These are phyloP conservation scores for Drosophila subquinaria DNA, from an alignment of 2,888 invertebrate genomes.

Conservation along the genomic window DNA sequence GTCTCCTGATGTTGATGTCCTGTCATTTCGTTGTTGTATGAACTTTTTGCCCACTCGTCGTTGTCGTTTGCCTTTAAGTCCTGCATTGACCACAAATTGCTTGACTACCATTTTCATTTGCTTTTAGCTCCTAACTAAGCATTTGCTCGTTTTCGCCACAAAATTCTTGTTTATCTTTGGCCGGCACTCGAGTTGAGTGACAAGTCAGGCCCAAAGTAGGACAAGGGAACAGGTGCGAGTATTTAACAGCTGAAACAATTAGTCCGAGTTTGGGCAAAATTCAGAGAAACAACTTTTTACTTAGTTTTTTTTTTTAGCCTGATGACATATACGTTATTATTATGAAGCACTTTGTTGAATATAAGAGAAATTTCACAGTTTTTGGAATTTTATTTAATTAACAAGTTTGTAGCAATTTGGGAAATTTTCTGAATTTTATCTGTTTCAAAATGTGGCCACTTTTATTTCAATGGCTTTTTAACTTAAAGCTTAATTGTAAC, in stretches of 20 bases:
- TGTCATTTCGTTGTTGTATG: constrained; percentile 46
- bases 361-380: background rate
- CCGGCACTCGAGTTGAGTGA: constrained; percentile 62
- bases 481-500: too few relatives aligned
- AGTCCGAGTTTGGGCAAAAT: constrained; percentile 22
- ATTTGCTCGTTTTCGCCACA: constrained; percentile 44
- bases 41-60: constrained; percentile 36
- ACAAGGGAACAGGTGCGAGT: constrained; percentile 30
- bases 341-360: constrained; percentile 10
- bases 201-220: constrained; percentile 32
- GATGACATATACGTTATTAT: constrained; percentile 4
- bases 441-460: background rate
- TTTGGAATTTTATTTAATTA: background rate
- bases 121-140: constrained; percentile 66
- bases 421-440: background rate
- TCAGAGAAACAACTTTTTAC: constrained; percentile 9
- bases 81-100: constrained; percentile 75
- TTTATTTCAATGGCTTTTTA: background rate
- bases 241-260: constrained; percentile 71
- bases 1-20: constrained; percentile 27
- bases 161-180: constrained; percentile 58
- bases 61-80: constrained; percentile 52
- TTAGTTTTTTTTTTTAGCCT: constrained; percentile 3
- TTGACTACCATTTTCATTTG: constrained; percentile 73
- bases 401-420: background rate